Evolutionary conservation across 2,113 vertebrate species (phyloP), one percentile per base, ranked within the genome.

Genomic region (Platanista minor): DNA sequence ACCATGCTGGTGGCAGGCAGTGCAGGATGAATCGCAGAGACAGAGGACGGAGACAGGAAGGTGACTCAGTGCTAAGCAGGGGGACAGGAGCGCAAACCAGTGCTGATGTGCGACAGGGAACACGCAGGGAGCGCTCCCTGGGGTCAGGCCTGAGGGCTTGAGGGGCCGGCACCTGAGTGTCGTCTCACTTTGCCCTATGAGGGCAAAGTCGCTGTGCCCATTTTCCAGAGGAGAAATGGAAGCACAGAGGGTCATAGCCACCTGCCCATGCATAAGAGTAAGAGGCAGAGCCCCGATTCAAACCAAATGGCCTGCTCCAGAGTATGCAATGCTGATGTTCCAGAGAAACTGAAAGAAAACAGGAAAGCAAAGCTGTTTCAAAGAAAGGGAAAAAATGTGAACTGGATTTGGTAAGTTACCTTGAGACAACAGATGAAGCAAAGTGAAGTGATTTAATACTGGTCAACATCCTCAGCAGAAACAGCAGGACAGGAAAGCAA

Each of bases 111-210:
- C 43, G 41, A 31, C 3, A 39, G 15, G 33, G 8, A 33, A 7
- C 4, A 8, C n/a, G 1, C 8, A 3, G 17, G 20, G 66, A 72
- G 25, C 23, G 9, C 20, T 20, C 5, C 3, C 11, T 0, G 62
- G 41, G 8, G 41, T n/a, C 3, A 29, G 36, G 39, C 57, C n/a
- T 23, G 27, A 3, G 11, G 17, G 20, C 36, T 14, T 15, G 5
- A 8, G 14, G 33, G n/a, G 64, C 27, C 5, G 43, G 36, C 5
- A 23, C 31, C 36, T 1, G 1, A 0, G 17, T 2, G 74, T 12
- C 18, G 6, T 2, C 81, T 92, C 25, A 8, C 8, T 52, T 25
- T 14, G 27, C 8, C 10, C 25, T 29, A 1, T 5, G 12, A 36
- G 39, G 33, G n/a, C 20, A 17, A 21, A 43, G 46, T 27, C 31